phyloP scores from a whole-genome alignment of 2,888 invertebrate species.

The Pteria penguin region DNA sequence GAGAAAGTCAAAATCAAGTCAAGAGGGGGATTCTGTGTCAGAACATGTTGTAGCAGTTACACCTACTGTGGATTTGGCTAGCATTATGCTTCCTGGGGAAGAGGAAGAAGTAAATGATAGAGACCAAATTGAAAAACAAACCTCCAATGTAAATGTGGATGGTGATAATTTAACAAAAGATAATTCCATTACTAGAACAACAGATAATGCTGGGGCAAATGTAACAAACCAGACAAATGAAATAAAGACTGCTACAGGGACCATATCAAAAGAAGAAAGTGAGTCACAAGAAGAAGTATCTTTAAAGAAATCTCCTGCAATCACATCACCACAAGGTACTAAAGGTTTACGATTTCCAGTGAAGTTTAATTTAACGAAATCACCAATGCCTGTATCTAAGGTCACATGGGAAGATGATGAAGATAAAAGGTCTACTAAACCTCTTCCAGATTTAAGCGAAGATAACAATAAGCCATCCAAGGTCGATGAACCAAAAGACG shows the following conservation, averaged over 20 bases:
- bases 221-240: not conserved
- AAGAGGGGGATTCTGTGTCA: not conserved
- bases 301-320: not conserved
- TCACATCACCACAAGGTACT: not conserved
- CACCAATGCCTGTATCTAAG: not conserved
- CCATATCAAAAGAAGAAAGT: conserved; percentile 18
- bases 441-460: no score
- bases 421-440: no score
- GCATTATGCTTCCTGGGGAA: conserved; percentile 27
- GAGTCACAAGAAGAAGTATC: conserved; percentile 25
- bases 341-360: conserved; percentile 10
- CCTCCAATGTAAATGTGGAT: not conserved
- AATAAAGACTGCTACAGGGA: not conserved
- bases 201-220: not conserved
- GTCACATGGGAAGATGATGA: conserved; percentile 27
- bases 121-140: not conserved
- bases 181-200: not conserved
- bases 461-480: conserved; percentile 4
- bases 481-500: conserved; percentile 29
- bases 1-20: not conserved
- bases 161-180: not conserved
- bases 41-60: no score
- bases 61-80: not conserved
- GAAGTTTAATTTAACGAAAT: conserved; percentile 25
- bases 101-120: conserved; percentile 9